Conservation (phyloP, 1,140 invertebrate genomes). For the Drosophila carrolli region DNA sequence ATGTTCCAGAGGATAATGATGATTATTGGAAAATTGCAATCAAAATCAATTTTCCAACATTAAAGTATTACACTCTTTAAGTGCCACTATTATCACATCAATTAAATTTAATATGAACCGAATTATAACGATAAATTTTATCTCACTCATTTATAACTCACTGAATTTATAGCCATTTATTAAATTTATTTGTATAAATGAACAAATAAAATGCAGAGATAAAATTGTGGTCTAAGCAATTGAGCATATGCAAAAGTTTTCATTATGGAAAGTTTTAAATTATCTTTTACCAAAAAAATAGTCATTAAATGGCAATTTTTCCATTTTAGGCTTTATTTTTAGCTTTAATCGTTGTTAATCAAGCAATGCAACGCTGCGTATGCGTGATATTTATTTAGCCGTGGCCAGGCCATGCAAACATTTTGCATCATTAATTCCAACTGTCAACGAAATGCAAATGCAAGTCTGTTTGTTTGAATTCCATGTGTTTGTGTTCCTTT, state of each 20-base stretch:
- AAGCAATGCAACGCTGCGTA: constrained; percentile 16
- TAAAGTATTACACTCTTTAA: no score
- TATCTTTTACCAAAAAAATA: neutral
- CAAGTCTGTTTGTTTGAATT: constrained; percentile 11
- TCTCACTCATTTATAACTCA: no score
- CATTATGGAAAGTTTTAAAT: neutral
- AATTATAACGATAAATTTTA: no score
- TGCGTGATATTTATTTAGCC: constrained; percentile 36
- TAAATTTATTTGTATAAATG: no score
- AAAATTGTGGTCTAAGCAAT: no score
- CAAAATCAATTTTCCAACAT: no score
- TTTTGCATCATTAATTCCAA: constrained; percentile 38
- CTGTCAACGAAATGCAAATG: constrained; percentile 41
- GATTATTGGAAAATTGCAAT: neutral
- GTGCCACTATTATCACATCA: no score
- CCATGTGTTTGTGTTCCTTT: constrained; percentile 23
- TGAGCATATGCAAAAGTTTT: no score
- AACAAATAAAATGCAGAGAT: no score
- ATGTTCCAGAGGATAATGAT: neutral
- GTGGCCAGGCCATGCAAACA: constrained; percentile 9
- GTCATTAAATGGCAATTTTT: neutral
- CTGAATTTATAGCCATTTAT: no score
- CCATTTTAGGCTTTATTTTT: neutral
- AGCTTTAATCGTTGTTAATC: neutral
- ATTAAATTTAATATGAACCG: no score